phyloP scores from a whole-genome alignment of 2,888 invertebrate genomes.

The Calameuta pallipes region DNA sequence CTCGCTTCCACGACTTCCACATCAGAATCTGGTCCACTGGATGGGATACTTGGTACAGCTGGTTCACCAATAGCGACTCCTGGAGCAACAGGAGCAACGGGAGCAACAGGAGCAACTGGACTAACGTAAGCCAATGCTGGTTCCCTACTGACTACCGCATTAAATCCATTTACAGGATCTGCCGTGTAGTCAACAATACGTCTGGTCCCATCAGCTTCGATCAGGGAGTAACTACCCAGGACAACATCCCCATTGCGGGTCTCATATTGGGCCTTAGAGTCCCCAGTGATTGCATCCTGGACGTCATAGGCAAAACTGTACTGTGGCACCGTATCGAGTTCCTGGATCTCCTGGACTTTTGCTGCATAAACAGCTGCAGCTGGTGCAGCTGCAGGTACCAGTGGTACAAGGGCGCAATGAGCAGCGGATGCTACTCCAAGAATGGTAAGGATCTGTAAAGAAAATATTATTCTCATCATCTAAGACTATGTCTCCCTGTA shows the following conservation, averaged over 20 bases:
- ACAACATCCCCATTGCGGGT: slow-evolving; percentile 56
- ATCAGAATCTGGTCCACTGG: slow-evolving; percentile 58
- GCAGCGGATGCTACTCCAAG: slow-evolving; percentile 63
- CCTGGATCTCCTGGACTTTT: slow-evolving; percentile 46
- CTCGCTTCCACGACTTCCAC: slow-evolving; percentile 59
- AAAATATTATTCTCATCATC: neutral
- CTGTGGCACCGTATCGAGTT: slow-evolving; percentile 51
- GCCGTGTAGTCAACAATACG: slow-evolving; percentile 58
- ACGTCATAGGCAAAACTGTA: slow-evolving; percentile 60
- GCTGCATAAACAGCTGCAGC: slow-evolving; percentile 14
- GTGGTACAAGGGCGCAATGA: slow-evolving; percentile 64
- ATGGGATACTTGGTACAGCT: slow-evolving; percentile 42
- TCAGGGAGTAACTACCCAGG: slow-evolving; percentile 56
- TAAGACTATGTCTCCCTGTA: neutral
- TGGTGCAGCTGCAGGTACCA: slow-evolving; percentile 30
- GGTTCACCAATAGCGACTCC: slow-evolving; percentile 31
- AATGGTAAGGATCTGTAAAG: slow-evolving; percentile 55
- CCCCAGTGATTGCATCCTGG: slow-evolving; percentile 54
- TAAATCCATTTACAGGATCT: slow-evolving; percentile 57
- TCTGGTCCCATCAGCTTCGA: slow-evolving; percentile 58
- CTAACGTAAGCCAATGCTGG: slow-evolving; percentile 59
- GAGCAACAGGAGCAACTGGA: slow-evolving; percentile 48
- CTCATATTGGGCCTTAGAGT: slow-evolving; percentile 59
- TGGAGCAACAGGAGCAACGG: slow-evolving; percentile 45
- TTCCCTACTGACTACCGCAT: slow-evolving; percentile 62